Percentiles rank a stretch among this genome's conserved stretches.
phyloP scores from a whole-genome alignment of 2,113 vertebrate species.

The Microcebus griseorufus region DNA sequence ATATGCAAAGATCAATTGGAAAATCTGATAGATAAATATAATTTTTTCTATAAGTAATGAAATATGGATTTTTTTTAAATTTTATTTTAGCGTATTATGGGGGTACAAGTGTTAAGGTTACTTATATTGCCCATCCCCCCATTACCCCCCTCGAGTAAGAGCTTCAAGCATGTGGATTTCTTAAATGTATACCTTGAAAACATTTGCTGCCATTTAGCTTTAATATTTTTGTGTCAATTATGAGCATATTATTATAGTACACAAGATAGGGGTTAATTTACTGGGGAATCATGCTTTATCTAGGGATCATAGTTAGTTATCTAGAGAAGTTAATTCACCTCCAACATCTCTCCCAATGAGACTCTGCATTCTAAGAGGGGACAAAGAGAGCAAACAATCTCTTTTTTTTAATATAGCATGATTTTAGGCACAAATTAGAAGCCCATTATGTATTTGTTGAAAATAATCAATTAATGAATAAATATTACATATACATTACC shows the following conservation, averaged over 20 bases:
- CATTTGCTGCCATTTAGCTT: background rate
- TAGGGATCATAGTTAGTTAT: background rate
- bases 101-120: too few species aligned
- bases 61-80: background rate
- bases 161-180: background rate
- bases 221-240: background rate
- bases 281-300: background rate
- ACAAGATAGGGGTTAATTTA: background rate
- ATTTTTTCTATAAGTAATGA: background rate
- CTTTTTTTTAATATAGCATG: background rate
- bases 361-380: background rate
- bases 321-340: background rate
- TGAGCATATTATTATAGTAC: background rate
- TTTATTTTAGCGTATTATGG: too few species aligned
- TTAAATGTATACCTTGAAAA: background rate
- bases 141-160: too few species aligned
- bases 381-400: background rate
- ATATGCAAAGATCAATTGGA: background rate
- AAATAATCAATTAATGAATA: background rate
- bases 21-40: background rate
- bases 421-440: background rate
- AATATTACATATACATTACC: background rate
- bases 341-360: background rate
- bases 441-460: background rate
- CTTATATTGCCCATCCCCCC: too few species aligned